Evolutionary conservation across 2,888 invertebrate species (phyloP).

Genomic region (Diarsia dahlii): DNA sequence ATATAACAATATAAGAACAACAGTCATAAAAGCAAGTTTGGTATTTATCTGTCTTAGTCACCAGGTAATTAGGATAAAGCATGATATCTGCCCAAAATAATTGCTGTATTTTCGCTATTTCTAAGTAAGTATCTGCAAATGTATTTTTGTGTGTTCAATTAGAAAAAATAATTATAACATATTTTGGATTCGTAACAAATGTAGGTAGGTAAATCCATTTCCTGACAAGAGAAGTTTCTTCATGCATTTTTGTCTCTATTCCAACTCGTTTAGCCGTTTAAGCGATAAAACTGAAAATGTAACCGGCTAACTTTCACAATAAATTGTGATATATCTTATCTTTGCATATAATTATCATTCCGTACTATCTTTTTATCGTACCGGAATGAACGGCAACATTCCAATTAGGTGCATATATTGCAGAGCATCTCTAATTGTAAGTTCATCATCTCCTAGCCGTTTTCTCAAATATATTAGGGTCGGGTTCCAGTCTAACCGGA

Average conservation of each 20-base stretch:
- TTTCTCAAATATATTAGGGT: too few relatives aligned
- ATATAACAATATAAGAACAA: not conserved
- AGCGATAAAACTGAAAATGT: not conserved
- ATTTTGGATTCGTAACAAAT: not conserved
- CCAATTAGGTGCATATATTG: not conserved
- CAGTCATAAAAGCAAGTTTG: not conserved
- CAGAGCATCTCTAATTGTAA: not conserved
- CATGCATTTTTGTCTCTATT: not conserved
- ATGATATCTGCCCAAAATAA: not conserved
- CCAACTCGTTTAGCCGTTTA: not conserved
- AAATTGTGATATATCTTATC: not conserved
- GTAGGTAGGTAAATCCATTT: not conserved
- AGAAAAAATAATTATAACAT: not conserved
- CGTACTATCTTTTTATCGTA: not conserved
- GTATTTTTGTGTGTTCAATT: not conserved
- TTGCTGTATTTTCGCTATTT: not conserved
- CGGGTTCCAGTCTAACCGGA: too few relatives aligned
- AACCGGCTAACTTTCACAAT: not conserved
- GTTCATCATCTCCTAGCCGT: too few relatives aligned
- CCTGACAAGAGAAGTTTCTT: not conserved
- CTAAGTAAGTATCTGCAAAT: not conserved
- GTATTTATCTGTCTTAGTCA: conserved; percentile 9
- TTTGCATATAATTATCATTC: not conserved
- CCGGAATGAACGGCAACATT: not conserved
- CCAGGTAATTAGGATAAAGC: conserved; percentile 8